Evolutionary conservation across 2,113 vertebrate species (phyloP), one percentile per base, ranked within the genome.

Genomic region (Oncorhynchus masou): DNA sequence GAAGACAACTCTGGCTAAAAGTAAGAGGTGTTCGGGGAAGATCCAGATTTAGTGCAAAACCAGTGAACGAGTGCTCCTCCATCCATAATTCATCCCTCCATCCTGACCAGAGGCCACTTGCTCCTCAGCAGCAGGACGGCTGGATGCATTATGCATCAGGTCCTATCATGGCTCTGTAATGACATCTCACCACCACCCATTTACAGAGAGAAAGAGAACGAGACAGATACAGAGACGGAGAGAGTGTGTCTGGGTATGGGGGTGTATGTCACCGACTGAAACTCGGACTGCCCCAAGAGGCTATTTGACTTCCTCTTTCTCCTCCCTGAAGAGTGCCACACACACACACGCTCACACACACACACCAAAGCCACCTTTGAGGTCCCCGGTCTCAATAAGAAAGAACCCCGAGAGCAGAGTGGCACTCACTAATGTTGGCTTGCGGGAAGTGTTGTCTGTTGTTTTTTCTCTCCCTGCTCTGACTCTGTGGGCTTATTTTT

Each of bases 101-200:
- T 83, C 65, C 80, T 88, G 87, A 88, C 90, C 90, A 77, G 80
- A 85, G 91, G 88, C 89, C 85, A 88, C 88, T 89, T 90, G 51
- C 83, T 79, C 83, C 89, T 88, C 85, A 8, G 24, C 64, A 79
- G 85, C 6, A 84, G 90, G 90, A 89, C 86, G 79, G 83, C 78
- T 85, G 72, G 82, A 92, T 92, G 86, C 87, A 92, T 92, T 88
- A 91, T 92, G 89, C 87, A 91, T 77, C 74, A 84, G 78, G 81
- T 68, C 84, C 85, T 85, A 92, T 91, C 89, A 89, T 88, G 90
- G 85, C 75, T 81, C 86, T 88, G 84, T 92, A 91, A 92, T 92
- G 90, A 91, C 90, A 91, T 86, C 85, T 86, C 62, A 81, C 78
- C 83, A 76, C 78, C 74, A 81, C 85, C 85, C 86, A 80, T 76